Base-by-base conservation (phyloP, 2,888 invertebrate genomes). In the Selenia dentaria region DNA sequence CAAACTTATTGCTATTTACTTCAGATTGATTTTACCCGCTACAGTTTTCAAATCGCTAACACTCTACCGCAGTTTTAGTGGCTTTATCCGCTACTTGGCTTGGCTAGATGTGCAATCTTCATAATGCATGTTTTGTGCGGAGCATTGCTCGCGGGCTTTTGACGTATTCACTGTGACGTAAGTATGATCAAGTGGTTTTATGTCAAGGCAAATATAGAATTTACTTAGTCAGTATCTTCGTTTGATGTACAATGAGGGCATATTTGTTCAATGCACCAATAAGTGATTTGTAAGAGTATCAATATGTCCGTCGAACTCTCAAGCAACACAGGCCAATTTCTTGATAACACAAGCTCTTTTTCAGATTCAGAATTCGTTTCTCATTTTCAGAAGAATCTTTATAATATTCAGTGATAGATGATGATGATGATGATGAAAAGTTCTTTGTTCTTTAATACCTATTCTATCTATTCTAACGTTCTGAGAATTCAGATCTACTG, bases 101-200 rank as follows among this genome's bases (percentile, higher is more conserved):
- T 76, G 80, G 81, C 81, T 84, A 85, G 86, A 89, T 87, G 82
- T 79, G 80, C 84, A 89, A 89, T 90, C 90, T 90, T 87, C 86
- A 87, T 90, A 89, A 90, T 90, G 88, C 88, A 88, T 88, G 85
- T 86, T 86, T 85, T 84, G 79, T 77, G 67, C 68, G 42, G 37
- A 47, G 53, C 65, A 52, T 59, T 54, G 79, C 75, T 70, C 65
- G 70, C 65, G 72, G 75, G 67, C 49, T 47, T 46, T 50, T 60
- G 62, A 62, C 62, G 62, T 62, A 55, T 58, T 58, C 50, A n/a
- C 45, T 46, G 47, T 62, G 62, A 62, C 59, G 59, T 60, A 57
- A 62, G 56, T 51, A 55, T 55, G 54, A 59, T 54, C 56, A 48
- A 56, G 54, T 56, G 59, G 46, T 6, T 42, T 52, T 51, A 41